A percentile compares a stretch with the other conserved stretches of the same genome.
Conservation (phyloP, 2,888 invertebrate species). For the Rhopalosiphum nymphaeae region DNA sequence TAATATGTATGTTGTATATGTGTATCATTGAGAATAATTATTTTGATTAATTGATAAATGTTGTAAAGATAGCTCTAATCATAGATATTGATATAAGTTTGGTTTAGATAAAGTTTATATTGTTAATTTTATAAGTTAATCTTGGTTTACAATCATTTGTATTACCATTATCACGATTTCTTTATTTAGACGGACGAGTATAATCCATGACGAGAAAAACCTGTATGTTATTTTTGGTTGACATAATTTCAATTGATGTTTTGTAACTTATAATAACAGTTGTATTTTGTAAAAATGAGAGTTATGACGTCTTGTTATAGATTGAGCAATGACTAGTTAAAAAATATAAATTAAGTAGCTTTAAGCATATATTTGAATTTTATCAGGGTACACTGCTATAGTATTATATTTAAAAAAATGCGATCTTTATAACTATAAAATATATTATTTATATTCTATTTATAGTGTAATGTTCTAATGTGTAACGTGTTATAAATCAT, state of each 20-base stretch:
- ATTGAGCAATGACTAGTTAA: not conserved
- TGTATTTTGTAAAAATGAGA: not conserved
- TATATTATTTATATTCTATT: not conserved
- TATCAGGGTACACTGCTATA: not conserved
- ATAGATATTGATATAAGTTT: not conserved
- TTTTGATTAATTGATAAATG: not conserved
- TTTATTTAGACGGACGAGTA: not conserved
- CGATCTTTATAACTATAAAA: not conserved
- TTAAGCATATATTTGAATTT: not conserved
- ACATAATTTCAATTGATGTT: not conserved
- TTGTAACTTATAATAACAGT: not conserved
- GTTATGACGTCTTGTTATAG: not conserved
- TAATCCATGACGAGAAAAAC: not conserved
- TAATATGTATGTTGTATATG: not conserved
- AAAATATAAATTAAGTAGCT: not conserved
- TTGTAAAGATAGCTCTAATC: not conserved
- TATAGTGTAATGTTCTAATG: not conserved
- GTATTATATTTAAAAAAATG: not conserved
- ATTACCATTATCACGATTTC: not conserved
- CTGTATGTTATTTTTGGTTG: slow-evolving; percentile 22
- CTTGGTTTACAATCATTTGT: not conserved
- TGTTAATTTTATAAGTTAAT: not conserved
- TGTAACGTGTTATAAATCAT: not conserved
- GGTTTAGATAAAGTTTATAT: not conserved
- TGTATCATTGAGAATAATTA: not conserved